These are phyloP conservation scores for Drosophila neotestacea DNA, from an alignment of 2,888 invertebrate species.

Conservation along the genomic window DNA sequence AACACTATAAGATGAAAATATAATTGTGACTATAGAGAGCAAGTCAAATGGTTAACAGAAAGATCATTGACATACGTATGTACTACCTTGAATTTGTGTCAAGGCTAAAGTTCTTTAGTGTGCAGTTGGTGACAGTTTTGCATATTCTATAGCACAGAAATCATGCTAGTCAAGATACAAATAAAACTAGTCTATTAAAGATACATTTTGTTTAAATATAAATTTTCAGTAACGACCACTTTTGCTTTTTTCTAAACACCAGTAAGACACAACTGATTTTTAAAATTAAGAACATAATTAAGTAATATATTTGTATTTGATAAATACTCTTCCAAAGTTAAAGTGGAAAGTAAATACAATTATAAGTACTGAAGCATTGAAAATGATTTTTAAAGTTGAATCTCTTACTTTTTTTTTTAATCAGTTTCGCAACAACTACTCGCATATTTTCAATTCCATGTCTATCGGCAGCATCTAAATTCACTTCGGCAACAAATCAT, in stretches of 20 bases:
- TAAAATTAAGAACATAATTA: too few relatives aligned
- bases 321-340: not conserved
- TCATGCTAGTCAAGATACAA: not conserved
- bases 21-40: constrained; percentile 46
- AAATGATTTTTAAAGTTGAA: not conserved
- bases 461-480: not conserved
- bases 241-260: not conserved
- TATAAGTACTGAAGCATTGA: not conserved
- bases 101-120: constrained; percentile 55
- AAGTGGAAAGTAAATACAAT: not conserved
- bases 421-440: constrained; percentile 3
- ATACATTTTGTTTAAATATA: not conserved
- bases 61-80: constrained; percentile 14
- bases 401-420: not conserved
- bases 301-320: not conserved
- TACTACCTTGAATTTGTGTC: constrained; percentile 64
- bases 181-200: not conserved
- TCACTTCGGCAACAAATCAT: not conserved
- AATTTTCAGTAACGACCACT: not conserved
- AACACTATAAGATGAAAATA: constrained; percentile 68
- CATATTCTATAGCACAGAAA: not conserved
- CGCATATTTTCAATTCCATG: not conserved
- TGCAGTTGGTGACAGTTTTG: not conserved
- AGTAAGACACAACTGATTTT: too few relatives aligned
- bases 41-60: constrained; percentile 27